phyloP scores from a whole-genome alignment of 1,140 invertebrate genomes.

The Phortica variegata region DNA sequence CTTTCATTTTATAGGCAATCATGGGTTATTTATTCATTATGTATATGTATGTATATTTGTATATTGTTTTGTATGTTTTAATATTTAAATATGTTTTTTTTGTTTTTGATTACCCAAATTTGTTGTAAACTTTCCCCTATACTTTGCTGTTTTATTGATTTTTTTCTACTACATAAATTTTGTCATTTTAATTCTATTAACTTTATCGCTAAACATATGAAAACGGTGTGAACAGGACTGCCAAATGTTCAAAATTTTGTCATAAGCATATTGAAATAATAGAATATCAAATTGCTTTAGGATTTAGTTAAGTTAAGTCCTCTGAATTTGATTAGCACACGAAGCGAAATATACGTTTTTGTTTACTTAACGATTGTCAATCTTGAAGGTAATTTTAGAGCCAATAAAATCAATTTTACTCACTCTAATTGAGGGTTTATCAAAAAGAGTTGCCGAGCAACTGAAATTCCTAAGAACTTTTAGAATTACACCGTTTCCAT shows the following conservation, averaged over 20 bases:
- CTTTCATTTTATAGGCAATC: not conserved
- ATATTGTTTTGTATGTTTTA: conserved; percentile 26
- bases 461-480: too few relatives aligned
- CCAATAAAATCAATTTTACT: too few relatives aligned
- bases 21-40: not conserved
- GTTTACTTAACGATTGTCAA: too few relatives aligned
- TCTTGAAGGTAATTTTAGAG: too few relatives aligned
- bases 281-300: too few relatives aligned
- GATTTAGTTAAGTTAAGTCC: too few relatives aligned
- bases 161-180: not conserved
- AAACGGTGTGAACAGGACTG: too few relatives aligned
- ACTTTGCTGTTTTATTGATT: not conserved
- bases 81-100: conserved; percentile 9
- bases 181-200: not conserved
- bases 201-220: not conserved
- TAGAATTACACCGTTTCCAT: too few relatives aligned
- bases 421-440: too few relatives aligned
- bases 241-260: not conserved
- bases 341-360: too few relatives aligned
- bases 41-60: conserved; percentile 16
- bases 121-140: not conserved
- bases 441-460: too few relatives aligned
- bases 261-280: not conserved
- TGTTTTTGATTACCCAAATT: not conserved
- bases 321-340: too few relatives aligned